Percentiles rank a stretch among this genome's conserved stretches.
Evolutionary conservation across 2,888 invertebrate genomes (phyloP).

Genomic region (Phalera bucephala): DNA sequence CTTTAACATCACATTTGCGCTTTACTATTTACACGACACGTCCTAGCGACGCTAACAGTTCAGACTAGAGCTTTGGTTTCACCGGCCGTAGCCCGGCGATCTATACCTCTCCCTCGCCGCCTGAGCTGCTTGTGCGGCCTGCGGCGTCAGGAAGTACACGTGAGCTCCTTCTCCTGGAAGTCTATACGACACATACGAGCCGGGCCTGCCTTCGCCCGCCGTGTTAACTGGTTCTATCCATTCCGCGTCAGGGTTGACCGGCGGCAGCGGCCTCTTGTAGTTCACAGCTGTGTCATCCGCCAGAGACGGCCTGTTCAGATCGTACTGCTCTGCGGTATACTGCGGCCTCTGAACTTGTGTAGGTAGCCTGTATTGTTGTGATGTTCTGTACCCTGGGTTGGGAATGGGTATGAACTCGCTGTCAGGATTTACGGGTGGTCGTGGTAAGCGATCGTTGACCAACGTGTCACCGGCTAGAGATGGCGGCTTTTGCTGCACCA

Average conservation of each 20-base stretch:
- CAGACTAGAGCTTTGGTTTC: constrained; percentile 81
- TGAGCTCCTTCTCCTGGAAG: constrained; percentile 90
- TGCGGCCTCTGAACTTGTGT: constrained; percentile 60
- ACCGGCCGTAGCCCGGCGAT: constrained; percentile 70
- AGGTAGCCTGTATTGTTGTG: constrained; percentile 57
- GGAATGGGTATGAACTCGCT: constrained; percentile 84
- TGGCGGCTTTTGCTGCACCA: constrained; percentile 61
- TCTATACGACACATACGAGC: constrained; percentile 88
- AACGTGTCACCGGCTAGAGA: constrained; percentile 85
- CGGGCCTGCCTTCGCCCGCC: constrained; percentile 72
- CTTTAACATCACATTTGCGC: constrained; percentile 82
- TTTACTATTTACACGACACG: constrained; percentile 73
- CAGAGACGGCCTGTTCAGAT: constrained; percentile 65
- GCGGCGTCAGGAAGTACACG: constrained; percentile 90
- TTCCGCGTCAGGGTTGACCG: constrained; percentile 83
- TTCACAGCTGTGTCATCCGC: constrained; percentile 81
- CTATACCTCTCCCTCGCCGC: constrained; percentile 61
- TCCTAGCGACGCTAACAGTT: constrained; percentile 55
- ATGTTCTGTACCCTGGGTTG: constrained; percentile 65
- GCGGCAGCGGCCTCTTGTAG: constrained; percentile 81
- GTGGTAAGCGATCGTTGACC: constrained; percentile 87
- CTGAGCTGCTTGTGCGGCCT: constrained; percentile 65
- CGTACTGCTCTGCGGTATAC: constrained; percentile 67
- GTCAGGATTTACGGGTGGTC: constrained; percentile 87
- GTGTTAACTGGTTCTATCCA: constrained; percentile 78